phyloP scores from a whole-genome alignment of 2,113 vertebrate species.

The Emydocephalus ijimae region DNA sequence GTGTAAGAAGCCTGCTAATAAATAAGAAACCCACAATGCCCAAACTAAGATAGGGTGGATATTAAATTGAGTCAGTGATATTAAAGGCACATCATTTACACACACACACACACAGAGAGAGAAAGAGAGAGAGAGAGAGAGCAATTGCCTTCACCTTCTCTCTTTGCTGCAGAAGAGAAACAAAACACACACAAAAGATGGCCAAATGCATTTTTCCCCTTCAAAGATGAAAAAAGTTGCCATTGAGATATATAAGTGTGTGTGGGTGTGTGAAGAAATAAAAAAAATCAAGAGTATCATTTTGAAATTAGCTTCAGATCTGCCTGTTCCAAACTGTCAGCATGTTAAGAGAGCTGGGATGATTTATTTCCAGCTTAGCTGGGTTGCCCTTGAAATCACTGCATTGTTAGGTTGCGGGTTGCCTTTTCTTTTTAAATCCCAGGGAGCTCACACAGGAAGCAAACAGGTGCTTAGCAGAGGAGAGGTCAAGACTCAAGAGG shows the following conservation, averaged over 20 bases:
- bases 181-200: not conserved
- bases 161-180: not conserved
- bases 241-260: not conserved
- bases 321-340: not conserved
- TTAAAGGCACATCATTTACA: not conserved
- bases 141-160: not conserved
- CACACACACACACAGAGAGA: no score
- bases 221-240: not conserved
- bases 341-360: not conserved
- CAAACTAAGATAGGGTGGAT: not conserved
- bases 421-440: not conserved
- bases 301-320: not conserved
- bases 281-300: no score
- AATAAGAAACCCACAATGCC: not conserved
- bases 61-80: not conserved
- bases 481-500: not conserved
- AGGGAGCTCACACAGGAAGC: not conserved
- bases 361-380: not conserved
- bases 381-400: not conserved
- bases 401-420: not conserved
- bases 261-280: no score
- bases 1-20: conserved; percentile 17
- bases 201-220: not conserved
- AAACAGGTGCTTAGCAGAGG: not conserved
- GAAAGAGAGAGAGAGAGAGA: no score